phyloP scores from a whole-genome alignment of 1,140 invertebrate genomes.

The Panagrolaimus sp. region DNA sequence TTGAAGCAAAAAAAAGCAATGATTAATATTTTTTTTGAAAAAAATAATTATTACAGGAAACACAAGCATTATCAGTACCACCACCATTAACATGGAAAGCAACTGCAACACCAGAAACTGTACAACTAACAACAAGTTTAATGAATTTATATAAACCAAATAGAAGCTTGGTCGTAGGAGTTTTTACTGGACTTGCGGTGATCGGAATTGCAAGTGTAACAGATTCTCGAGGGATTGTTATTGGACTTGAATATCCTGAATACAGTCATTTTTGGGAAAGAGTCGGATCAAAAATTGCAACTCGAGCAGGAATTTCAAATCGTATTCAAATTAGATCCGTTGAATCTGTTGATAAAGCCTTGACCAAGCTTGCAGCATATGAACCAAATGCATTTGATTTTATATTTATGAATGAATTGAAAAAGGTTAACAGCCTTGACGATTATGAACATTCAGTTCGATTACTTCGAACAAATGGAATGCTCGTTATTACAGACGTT shows the following conservation, averaged over 20 bases:
- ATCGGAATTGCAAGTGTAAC: conserved; percentile 34
- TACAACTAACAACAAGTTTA: conserved; percentile 34
- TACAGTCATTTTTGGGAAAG: conserved; percentile 37
- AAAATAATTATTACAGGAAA: conserved; percentile 29
- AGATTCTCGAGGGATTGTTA: conserved; percentile 38
- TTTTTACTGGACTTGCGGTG: conserved; percentile 39
- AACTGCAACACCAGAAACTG: conserved; percentile 34
- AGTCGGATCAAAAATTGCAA: conserved; percentile 37
- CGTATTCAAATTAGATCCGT: conserved; percentile 41
- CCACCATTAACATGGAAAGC: conserved; percentile 29
- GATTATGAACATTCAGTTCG: conserved; percentile 39
- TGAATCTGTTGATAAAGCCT: conserved; percentile 34
- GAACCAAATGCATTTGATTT: conserved; percentile 46
- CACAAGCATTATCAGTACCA: conserved; percentile 30
- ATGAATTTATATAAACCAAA: conserved; percentile 37
- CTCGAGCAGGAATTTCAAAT: conserved; percentile 31
- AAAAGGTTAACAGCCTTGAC: conserved; percentile 36
- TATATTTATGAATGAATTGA: conserved; percentile 39
- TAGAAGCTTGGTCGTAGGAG: conserved; percentile 36
- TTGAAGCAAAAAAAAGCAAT: not conserved
- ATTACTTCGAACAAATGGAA: conserved; percentile 32
- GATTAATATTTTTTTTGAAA: not conserved
- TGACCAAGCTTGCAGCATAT: conserved; percentile 30
- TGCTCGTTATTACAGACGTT: conserved; percentile 30
- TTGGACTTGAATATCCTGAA: conserved; percentile 41